Evolutionary conservation across 2,797 vertebrate genomes (phyloP).

Genomic region (Lates japonicus): DNA sequence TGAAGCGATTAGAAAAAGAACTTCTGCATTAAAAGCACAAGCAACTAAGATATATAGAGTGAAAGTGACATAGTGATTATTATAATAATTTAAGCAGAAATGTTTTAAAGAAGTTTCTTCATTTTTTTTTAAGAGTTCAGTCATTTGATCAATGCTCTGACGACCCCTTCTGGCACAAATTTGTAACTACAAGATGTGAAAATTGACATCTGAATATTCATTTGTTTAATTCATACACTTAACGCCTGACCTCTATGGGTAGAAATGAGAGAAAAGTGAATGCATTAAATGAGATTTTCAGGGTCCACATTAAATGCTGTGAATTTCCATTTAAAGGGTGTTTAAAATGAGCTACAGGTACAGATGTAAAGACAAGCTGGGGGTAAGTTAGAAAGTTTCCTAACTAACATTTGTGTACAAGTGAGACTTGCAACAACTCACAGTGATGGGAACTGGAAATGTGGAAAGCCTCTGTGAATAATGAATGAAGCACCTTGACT

Average conservation of each 20-base stretch:
- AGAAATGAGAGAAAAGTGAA: too few relatives aligned
- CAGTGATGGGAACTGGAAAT: conserved; percentile 49
- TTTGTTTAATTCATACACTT: not conserved
- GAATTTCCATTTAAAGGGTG: too few relatives aligned
- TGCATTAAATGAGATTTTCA: conserved; percentile 3
- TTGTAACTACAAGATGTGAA: not conserved
- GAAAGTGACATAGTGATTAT: not conserved
- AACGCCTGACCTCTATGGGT: not conserved
- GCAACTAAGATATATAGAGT: not conserved
- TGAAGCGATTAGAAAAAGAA: not conserved
- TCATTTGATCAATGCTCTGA: not conserved
- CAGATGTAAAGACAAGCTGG: not conserved
- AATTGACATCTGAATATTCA: not conserved
- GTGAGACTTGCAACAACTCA: conserved; percentile 32
- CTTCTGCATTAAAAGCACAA: too few relatives aligned
- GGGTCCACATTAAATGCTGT: not conserved
- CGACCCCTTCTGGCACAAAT: not conserved
- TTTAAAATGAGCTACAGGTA: not conserved
- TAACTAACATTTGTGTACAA: not conserved
- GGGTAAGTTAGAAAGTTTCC: not conserved
- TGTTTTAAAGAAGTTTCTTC: not conserved
- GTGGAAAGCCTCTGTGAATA: conserved; percentile 57
- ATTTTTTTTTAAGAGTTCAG: too few relatives aligned
- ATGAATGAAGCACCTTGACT: conserved; percentile 63
- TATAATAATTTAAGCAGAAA: not conserved